A percentile compares a stretch with the other conserved stretches of the same genome.
Evolutionary conservation across 2,113 vertebrate species (phyloP).

Genomic region (Callorhinus ursinus): DNA sequence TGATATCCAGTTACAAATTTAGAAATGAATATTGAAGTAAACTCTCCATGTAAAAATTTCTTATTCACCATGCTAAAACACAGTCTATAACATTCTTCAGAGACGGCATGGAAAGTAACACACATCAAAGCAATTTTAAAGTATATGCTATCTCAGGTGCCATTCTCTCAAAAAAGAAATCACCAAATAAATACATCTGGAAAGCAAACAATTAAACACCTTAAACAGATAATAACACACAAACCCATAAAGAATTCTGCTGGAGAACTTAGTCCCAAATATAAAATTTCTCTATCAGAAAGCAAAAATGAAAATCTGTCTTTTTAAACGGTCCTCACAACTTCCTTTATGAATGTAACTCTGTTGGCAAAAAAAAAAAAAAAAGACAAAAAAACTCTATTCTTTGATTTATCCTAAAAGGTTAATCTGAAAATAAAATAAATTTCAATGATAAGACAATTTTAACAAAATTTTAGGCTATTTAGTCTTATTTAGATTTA

Average conservation of each 20-base stretch:
- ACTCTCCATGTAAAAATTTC: constrained; percentile 2
- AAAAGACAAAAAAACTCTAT: background rate
- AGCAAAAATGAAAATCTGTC: background rate
- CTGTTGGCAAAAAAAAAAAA: background rate
- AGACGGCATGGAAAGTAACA: background rate
- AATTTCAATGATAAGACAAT: background rate
- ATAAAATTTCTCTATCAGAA: constrained; percentile 13
- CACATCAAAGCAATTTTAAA: background rate
- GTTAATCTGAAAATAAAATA: constrained; percentile 30
- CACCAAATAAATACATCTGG: background rate
- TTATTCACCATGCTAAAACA: background rate
- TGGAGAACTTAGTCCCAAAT: background rate
- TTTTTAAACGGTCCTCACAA: background rate
- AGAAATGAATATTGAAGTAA: background rate
- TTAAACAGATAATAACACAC: background rate
- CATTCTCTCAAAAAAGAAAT: constrained; percentile 5
- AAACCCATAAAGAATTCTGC: background rate
- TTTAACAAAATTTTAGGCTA: constrained; percentile 19
- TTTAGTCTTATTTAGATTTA: constrained; percentile 36
- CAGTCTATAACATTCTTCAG: background rate
- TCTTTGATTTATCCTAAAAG: background rate
- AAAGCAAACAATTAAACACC: background rate
- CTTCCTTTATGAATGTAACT: background rate
- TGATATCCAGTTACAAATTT: background rate
- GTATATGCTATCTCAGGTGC: background rate